A percentile compares a stretch with the other conserved stretches of the same genome.
Evolutionary conservation across 1,140 invertebrate species (phyloP).

Genomic region (Brachionus rubens): DNA sequence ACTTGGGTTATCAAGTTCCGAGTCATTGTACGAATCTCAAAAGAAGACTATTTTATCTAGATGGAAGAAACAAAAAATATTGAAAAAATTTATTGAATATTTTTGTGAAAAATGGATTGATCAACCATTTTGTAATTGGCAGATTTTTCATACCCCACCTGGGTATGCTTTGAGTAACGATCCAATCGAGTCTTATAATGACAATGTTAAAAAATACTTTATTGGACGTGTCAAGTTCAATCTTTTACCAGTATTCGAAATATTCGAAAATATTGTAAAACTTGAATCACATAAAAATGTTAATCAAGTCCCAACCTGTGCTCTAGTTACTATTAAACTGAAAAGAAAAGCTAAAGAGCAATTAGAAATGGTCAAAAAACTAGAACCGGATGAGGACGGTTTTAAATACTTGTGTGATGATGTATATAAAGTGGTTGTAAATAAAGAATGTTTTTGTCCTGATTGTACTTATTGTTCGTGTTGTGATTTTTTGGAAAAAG

Average conservation of each 20-base stretch:
- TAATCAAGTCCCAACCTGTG: background rate
- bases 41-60: no score
- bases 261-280: constrained; percentile 16
- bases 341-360: constrained; percentile 5
- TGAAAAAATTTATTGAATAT: background rate
- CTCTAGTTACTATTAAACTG: background rate
- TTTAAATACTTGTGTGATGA: no score
- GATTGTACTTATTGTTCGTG: no score
- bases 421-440: no score
- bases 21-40: no score
- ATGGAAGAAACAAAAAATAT: no score
- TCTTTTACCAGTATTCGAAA: constrained; percentile 23
- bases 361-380: no score
- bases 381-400: no score
- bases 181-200: constrained; percentile 1
- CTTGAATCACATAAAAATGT: background rate
- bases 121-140: background rate
- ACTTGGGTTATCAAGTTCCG: no score
- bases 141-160: background rate
- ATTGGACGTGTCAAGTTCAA: background rate
- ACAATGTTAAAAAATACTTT: constrained; percentile 13
- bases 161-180: background rate
- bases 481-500: no score
- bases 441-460: no score
- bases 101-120: background rate